These are phyloP conservation scores for Seriola dumerili DNA, from an alignment of 2,113 vertebrate species.

Conservation along the genomic window DNA sequence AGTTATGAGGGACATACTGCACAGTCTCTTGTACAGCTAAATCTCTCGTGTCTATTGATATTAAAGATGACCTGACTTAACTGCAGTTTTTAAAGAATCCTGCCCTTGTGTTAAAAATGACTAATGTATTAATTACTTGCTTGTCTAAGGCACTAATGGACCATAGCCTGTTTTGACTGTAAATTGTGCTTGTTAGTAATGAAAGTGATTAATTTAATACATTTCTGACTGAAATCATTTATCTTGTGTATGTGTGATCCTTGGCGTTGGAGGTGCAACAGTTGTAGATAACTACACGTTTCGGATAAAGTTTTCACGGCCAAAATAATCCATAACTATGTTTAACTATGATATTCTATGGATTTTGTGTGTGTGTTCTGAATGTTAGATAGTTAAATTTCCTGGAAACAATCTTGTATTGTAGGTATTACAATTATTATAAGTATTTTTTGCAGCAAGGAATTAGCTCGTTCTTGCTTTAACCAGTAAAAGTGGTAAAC, in stretches of 20 bases:
- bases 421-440: no score
- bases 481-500: not conserved
- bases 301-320: not conserved
- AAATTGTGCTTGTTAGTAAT: conserved; percentile 86
- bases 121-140: conserved; percentile 82
- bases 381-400: not conserved
- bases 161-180: conserved; percentile 86
- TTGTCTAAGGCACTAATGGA: conserved; percentile 85
- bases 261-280: not conserved
- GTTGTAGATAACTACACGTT: not conserved
- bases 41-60: conserved; percentile 53
- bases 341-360: not conserved
- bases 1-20: conserved; percentile 44
- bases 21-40: conserved; percentile 71
- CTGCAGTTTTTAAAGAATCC: conserved; percentile 68
- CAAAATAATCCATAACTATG: not conserved
- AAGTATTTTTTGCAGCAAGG: not conserved
- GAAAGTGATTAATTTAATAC: conserved; percentile 88
- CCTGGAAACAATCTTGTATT: no score
- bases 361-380: not conserved
- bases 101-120: conserved; percentile 69
- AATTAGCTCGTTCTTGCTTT: not conserved
- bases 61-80: conserved; percentile 62
- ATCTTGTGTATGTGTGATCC: conserved; percentile 54
- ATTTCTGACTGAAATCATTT: conserved; percentile 81